Conservation (phyloP, 2,113 vertebrate species). For the Pangasianodon gigas region DNA sequence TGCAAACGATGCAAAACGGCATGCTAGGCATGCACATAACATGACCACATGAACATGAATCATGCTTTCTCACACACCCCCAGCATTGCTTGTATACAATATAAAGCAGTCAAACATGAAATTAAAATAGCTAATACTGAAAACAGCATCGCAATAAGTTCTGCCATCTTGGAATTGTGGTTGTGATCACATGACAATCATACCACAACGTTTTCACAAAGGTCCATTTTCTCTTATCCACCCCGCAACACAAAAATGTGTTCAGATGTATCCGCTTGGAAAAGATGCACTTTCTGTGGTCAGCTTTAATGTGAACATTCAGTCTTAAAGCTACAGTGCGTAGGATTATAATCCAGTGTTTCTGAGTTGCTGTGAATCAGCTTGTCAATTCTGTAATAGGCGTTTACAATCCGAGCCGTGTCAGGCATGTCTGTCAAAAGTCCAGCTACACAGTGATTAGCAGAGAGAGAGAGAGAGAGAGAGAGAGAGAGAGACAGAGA, state of each 20-base stretch:
- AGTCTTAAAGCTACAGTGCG: not conserved
- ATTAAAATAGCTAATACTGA: not conserved
- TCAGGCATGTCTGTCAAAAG: not conserved
- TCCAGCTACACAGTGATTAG: not conserved
- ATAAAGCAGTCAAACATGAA: not conserved
- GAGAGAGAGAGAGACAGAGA: too few relatives aligned
- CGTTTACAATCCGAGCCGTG: not conserved
- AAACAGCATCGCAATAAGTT: not conserved
- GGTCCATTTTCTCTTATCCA: not conserved
- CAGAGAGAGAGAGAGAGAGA: not conserved
- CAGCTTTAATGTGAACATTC: not conserved
- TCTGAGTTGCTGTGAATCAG: not conserved
- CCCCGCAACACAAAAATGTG: not conserved
- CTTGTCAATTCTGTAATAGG: not conserved
- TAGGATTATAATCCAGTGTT: not conserved
- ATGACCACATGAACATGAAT: too few relatives aligned
- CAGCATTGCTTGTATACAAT: not conserved
- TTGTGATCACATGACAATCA: not conserved
- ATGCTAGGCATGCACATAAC: not conserved
- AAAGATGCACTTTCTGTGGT: not conserved
- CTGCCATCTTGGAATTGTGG: not conserved
- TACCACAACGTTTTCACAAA: not conserved
- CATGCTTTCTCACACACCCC: not conserved
- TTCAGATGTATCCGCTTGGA: not conserved
- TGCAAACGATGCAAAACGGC: not conserved